Evolutionary conservation across 2,797 vertebrate genomes (phyloP).

Genomic region (Leptodactylus fallax): DNA sequence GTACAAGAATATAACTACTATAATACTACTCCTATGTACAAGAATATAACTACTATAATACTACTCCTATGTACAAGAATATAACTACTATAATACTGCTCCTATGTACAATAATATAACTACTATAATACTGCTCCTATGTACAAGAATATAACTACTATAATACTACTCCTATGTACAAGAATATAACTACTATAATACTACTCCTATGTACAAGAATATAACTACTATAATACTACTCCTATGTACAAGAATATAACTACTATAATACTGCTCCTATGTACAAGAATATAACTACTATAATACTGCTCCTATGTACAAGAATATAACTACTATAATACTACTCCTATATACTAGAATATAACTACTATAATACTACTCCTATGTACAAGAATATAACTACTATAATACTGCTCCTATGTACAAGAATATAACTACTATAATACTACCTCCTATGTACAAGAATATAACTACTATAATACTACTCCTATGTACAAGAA

Average conservation of each 20-base stretch:
- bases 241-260: too few relatives aligned
- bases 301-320: too few relatives aligned
- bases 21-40: too few relatives aligned
- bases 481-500: not conserved
- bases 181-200: conserved; percentile 4
- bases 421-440: not conserved
- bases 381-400: not conserved
- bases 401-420: not conserved
- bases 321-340: too few relatives aligned
- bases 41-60: too few relatives aligned
- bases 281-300: too few relatives aligned
- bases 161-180: not conserved
- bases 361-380: not conserved
- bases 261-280: too few relatives aligned
- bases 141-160: not conserved
- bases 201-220: not conserved
- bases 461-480: not conserved
- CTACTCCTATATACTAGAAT: too few relatives aligned
- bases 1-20: too few relatives aligned
- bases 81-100: too few relatives aligned
- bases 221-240: not conserved
- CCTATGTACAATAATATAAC: not conserved
- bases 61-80: too few relatives aligned
- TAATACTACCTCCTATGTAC: not conserved
- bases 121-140: not conserved